Base-by-base conservation (phyloP, 2,888 invertebrate species). In the Phyllotreta cruciferae region DNA sequence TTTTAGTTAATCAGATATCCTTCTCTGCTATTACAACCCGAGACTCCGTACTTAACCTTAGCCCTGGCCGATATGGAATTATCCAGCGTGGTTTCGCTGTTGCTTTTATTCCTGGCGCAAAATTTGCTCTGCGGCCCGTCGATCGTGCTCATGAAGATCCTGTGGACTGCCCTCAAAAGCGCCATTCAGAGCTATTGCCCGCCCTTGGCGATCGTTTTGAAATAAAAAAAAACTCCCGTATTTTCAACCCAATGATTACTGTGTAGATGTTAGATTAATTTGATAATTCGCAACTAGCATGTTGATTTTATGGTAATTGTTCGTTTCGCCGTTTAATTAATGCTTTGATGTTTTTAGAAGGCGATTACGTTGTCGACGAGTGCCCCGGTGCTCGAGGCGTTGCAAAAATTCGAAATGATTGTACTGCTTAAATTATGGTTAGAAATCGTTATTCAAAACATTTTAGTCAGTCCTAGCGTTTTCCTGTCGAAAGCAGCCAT, bases 401-500 rank as follows among this genome's bases (percentile, higher is more conserved):
- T 52, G 13, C 13, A 52, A 52, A 36, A 52, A 13, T 52, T 13
- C 37, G 13, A 10, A 37, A 6, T 52, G 37, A 6, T 37, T 52
- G 7, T 13, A 6, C 13, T 52, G 9, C 4, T 37, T 3, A 37
- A 7, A 11, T 13, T 52, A 8, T 52, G 52, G 52, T 3, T 52
- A 4, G 10, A 52, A 37, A 38, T 14, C 4, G 14, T 52, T 1
- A 11, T 37, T 11, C 52, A 52, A 38, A 52, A 52, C 38, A 37
- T 52, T 52, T 52, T 52, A 34, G 38, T 14, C 13, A 52, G 10
- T 34, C 52, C 52, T 11, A 52, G 52, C 10, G 52, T 52, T 52
- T 37, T 52, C 3, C 5, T 35, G 5, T 9, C 13, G 7, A 52
- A 38, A 37, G 37, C 38, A 10, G 10, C 13, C 3, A 9, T 52